Evolutionary conservation across 2,888 invertebrate genomes (phyloP).

Genomic region (Mythimna albipuncta): DNA sequence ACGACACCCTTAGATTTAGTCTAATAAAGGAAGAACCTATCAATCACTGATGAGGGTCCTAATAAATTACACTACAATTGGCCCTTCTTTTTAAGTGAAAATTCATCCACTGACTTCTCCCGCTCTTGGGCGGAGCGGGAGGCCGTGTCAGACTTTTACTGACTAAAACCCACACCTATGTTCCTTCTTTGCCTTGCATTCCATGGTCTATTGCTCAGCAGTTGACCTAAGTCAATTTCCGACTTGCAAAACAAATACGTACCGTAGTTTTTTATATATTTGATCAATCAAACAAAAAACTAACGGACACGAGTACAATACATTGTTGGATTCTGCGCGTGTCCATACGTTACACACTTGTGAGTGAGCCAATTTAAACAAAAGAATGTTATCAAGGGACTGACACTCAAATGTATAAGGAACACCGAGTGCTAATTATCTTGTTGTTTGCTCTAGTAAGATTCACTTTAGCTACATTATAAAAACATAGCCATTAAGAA

Average conservation of each 20-base stretch:
- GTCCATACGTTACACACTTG: not conserved
- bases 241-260: not conserved
- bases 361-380: conserved; percentile 10
- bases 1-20: too few relatives aligned
- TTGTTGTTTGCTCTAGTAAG: conserved; percentile 84
- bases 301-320: not conserved
- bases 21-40: too few relatives aligned
- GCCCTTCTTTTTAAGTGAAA: too few relatives aligned
- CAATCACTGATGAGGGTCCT: too few relatives aligned
- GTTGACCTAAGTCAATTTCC: not conserved
- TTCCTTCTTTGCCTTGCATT: too few relatives aligned
- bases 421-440: conserved; percentile 86
- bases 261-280: not conserved
- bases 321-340: conserved; percentile 3
- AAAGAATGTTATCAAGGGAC: conserved; percentile 83
- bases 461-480: conserved; percentile 69
- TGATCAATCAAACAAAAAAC: not conserved
- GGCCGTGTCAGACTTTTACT: too few relatives aligned
- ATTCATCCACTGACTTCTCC: too few relatives aligned
- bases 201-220: too few relatives aligned
- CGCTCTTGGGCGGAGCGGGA: too few relatives aligned
- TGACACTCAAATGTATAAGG: conserved; percentile 83
- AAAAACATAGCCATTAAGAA: conserved; percentile 66
- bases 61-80: too few relatives aligned
- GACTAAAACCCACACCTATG: too few relatives aligned